A percentile compares a stretch with the other conserved stretches of the same genome.
These are phyloP conservation scores for Leptura quadrifasciata DNA, from an alignment of 2,888 invertebrate genomes.

Conservation along the genomic window DNA sequence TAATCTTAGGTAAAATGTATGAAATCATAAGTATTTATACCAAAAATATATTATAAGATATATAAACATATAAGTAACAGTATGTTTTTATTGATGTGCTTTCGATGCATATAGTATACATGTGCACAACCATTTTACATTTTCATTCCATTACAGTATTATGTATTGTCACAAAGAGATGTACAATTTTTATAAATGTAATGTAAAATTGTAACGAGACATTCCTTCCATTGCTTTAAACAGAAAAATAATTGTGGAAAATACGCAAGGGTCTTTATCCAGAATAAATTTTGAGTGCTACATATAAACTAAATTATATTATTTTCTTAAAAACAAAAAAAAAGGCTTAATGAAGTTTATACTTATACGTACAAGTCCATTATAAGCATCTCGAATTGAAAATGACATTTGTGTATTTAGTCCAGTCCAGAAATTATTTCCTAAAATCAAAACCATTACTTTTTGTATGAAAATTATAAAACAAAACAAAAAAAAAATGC, in stretches of 20 bases:
- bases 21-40: neutral
- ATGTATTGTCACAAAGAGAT: slow-evolving; percentile 35
- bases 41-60: neutral
- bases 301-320: too few relatives aligned
- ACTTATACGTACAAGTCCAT: too few relatives aligned
- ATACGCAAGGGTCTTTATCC: neutral
- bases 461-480: too few relatives aligned
- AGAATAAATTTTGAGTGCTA: neutral
- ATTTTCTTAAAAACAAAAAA: too few relatives aligned
- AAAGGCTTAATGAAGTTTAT: too few relatives aligned
- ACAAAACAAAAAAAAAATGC: too few relatives aligned
- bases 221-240: slow-evolving; percentile 49
- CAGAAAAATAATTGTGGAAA: slow-evolving; percentile 7
- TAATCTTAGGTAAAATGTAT: neutral
- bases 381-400: too few relatives aligned
- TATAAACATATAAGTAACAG: slow-evolving; percentile 19
- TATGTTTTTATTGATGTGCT: slow-evolving; percentile 36
- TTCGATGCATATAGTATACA: slow-evolving; percentile 34
- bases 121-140: slow-evolving; percentile 32
- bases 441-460: too few relatives aligned
- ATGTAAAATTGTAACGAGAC: slow-evolving; percentile 40
- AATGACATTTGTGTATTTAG: too few relatives aligned
- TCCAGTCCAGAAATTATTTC: too few relatives aligned
- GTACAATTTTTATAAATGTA: slow-evolving; percentile 25
- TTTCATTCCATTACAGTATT: slow-evolving; percentile 52